Evolutionary conservation across 2,113 vertebrate genomes (phyloP).

Genomic region (Recurvirostra avosetta): DNA sequence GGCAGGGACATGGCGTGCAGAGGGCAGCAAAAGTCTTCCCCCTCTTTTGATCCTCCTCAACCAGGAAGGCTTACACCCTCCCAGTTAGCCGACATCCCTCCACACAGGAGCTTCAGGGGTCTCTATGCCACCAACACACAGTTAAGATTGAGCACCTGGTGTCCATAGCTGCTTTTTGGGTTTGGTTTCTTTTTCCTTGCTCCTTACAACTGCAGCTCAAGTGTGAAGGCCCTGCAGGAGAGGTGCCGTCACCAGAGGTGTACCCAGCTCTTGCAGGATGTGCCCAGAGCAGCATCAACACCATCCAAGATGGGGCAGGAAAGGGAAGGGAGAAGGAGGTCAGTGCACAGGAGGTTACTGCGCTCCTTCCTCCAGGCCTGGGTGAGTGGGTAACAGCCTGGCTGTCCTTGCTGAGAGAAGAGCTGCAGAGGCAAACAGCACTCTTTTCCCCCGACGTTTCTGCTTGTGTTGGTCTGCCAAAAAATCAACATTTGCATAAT

Average conservation of each 20-base stretch:
- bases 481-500: not conserved
- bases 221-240: not conserved
- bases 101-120: not conserved
- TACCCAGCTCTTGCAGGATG: not conserved
- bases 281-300: not conserved
- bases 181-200: not conserved
- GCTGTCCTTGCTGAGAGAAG: not conserved
- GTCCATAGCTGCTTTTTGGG: not conserved
- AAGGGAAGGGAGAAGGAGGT: not conserved
- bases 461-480: not conserved
- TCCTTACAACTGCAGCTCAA: not conserved
- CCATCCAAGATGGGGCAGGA: not conserved
- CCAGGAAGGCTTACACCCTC: not conserved
- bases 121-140: not conserved
- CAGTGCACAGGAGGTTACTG: not conserved
- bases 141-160: not conserved
- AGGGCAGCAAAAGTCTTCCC: not conserved
- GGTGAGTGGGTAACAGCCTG: not conserved
- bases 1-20: not conserved
- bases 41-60: not conserved
- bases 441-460: not conserved
- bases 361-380: not conserved
- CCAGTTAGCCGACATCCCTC: not conserved
- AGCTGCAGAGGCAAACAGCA: not conserved
- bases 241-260: not conserved